A percentile compares a stretch with the other conserved stretches of the same genome.
Conservation (phyloP, 2,113 vertebrate genomes). For the Syngnathus scovelli region DNA sequence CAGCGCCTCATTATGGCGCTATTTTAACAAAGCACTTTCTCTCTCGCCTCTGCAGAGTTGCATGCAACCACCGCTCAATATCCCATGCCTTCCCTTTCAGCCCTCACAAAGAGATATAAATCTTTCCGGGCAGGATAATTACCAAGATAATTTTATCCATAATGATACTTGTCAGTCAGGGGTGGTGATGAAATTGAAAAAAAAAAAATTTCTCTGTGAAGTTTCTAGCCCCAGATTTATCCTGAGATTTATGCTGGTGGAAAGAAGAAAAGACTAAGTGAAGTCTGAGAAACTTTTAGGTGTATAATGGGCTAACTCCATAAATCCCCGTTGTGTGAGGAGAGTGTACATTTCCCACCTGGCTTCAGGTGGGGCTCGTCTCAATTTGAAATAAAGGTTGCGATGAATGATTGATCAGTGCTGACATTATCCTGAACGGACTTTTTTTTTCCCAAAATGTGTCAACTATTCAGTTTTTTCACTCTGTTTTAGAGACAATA, state of each 20-base stretch:
- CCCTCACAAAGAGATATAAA: constrained; percentile 69
- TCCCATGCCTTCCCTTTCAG: constrained; percentile 31
- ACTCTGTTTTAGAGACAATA: too few species aligned
- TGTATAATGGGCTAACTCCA: constrained; percentile 25
- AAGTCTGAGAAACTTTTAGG: constrained; percentile 48
- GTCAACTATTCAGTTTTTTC: too few species aligned
- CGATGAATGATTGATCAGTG: constrained; percentile 1
- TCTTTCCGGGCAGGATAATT: constrained; percentile 72
- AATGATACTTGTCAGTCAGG: constrained; percentile 75
- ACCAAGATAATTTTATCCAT: constrained; percentile 74
- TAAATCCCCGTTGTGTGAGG: constrained; percentile 24
- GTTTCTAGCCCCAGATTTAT: constrained; percentile 38
- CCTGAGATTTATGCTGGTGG: constrained; percentile 47
- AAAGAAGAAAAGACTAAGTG: constrained; percentile 32
- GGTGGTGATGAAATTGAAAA: constrained; percentile 65
- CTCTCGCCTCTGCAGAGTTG: constrained; percentile 29
- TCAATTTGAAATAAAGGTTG: constrained; percentile 22
- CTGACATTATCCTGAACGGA: background rate
- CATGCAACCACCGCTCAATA: constrained; percentile 29
- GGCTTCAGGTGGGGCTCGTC: constrained; percentile 11
- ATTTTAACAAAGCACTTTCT: constrained; percentile 59
- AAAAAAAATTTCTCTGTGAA: constrained; percentile 50
- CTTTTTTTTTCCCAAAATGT: too few species aligned
- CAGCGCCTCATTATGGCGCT: constrained; percentile 56
- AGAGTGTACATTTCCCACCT: constrained; percentile 11